A percentile compares a stretch with the other conserved stretches of the same genome.
Conservation (phyloP, 2,888 invertebrate species). For the Parapristionchus giblindavisi region DNA sequence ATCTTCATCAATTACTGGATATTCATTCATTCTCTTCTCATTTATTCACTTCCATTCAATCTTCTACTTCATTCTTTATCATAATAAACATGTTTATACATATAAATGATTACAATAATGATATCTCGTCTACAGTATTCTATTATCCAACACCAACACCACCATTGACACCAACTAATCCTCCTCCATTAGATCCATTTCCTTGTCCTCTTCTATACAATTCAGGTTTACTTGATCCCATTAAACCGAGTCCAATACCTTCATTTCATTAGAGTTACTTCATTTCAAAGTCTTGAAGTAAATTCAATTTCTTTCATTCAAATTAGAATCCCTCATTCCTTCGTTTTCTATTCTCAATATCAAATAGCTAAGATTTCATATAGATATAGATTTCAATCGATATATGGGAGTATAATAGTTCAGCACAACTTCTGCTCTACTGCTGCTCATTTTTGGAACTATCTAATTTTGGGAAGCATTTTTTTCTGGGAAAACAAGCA, state of each 20-base stretch:
- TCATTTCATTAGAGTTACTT: too few species aligned
- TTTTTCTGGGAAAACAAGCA: too few species aligned
- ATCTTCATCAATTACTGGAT: background rate
- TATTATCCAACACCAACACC: conserved; percentile 59
- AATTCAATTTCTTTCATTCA: too few species aligned
- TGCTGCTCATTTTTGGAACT: too few species aligned
- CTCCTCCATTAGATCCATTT: conserved; percentile 57
- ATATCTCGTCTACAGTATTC: background rate
- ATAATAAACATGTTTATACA: background rate
- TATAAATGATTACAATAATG: background rate
- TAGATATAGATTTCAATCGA: too few species aligned
- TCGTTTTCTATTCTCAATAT: too few species aligned
- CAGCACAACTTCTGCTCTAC: too few species aligned
- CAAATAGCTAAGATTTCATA: too few species aligned
- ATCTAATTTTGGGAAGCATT: too few species aligned
- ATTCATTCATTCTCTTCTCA: background rate
- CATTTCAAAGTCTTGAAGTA: too few species aligned
- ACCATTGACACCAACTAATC: conserved; percentile 54
- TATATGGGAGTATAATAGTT: too few species aligned
- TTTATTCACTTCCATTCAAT: background rate
- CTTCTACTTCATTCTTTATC: conserved; percentile 10
- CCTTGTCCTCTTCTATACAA: conserved; percentile 60
- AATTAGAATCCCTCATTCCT: too few species aligned
- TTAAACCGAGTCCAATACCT: conserved; percentile 54
- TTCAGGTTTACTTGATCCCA: conserved; percentile 58